phyloP scores from a whole-genome alignment of 1,140 invertebrate genomes.

The Ridgeia piscesae region DNA sequence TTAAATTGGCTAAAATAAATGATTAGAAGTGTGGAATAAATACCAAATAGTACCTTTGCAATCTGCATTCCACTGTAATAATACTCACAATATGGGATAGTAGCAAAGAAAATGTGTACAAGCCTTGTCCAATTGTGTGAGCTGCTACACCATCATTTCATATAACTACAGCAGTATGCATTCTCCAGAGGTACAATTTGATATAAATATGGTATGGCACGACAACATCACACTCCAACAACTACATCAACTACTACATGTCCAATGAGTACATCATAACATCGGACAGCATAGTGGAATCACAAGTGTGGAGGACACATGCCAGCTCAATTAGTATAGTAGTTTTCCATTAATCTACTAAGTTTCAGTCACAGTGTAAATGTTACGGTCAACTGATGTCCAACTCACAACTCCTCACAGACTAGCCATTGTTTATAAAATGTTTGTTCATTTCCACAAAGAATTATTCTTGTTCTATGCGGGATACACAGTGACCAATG shows the following conservation, averaged over 20 bases:
- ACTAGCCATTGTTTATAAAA: neutral
- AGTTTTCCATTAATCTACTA: neutral
- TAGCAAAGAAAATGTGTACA: too few species aligned
- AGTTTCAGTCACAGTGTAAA: neutral
- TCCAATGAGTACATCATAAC: neutral
- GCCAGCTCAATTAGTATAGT: neutral
- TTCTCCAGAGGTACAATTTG: too few species aligned
- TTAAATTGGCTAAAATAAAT: too few species aligned
- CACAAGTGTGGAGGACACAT: neutral
- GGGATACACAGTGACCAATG: too few species aligned
- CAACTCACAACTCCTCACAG: neutral
- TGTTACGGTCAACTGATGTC: neutral
- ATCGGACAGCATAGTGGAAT: neutral
- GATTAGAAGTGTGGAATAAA: too few species aligned
- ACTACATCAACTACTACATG: neutral
- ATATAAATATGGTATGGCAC: neutral
- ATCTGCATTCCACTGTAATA: too few species aligned
- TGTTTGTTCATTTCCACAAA: neutral
- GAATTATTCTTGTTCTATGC: neutral
- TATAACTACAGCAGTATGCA: too few species aligned
- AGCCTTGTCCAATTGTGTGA: too few species aligned
- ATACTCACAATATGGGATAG: too few species aligned
- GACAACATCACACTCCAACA: neutral
- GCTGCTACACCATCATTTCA: too few species aligned
- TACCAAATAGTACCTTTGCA: too few species aligned